phyloP scores from a whole-genome alignment of 2,797 vertebrate genomes.

The Coilia nasus region DNA sequence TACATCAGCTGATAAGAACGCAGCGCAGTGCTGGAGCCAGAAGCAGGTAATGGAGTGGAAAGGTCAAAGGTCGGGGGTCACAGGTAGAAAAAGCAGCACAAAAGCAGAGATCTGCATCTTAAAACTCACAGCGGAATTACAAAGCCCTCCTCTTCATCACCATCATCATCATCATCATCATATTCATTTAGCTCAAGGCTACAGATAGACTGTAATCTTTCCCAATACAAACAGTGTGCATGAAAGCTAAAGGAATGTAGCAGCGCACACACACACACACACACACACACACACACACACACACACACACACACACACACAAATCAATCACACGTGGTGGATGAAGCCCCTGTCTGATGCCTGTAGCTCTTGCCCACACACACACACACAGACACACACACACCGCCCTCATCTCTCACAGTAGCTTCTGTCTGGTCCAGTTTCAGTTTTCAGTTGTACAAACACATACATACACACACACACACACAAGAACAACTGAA shows the following conservation, averaged over 20 bases:
- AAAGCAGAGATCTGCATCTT: conserved; percentile 27
- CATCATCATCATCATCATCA: conserved; percentile 17
- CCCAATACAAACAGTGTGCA: not conserved
- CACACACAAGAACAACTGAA: not conserved
- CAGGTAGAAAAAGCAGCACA: conserved; percentile 3
- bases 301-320: conserved; percentile 18
- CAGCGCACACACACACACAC: not conserved
- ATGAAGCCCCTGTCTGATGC: not conserved
- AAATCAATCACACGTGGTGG: not conserved
- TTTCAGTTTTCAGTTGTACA: not conserved
- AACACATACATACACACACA: not conserved
- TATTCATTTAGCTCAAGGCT: conserved; percentile 26
- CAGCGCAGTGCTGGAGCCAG: not conserved
- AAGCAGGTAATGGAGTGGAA: conserved; percentile 14
- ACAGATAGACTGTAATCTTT: not conserved
- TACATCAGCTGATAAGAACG: not conserved
- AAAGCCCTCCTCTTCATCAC: not conserved
- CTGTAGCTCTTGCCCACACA: not conserved
- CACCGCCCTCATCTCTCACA: conserved; percentile 5
- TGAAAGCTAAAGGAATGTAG: not conserved
- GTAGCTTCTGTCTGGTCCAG: conserved; percentile 13
- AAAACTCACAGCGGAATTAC: not conserved
- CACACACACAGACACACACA: conserved; percentile 3
- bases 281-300: not conserved
- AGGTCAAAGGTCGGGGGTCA: not conserved